phyloP scores from a whole-genome alignment of 2,113 vertebrate species.

The Ardeotis arabs region DNA sequence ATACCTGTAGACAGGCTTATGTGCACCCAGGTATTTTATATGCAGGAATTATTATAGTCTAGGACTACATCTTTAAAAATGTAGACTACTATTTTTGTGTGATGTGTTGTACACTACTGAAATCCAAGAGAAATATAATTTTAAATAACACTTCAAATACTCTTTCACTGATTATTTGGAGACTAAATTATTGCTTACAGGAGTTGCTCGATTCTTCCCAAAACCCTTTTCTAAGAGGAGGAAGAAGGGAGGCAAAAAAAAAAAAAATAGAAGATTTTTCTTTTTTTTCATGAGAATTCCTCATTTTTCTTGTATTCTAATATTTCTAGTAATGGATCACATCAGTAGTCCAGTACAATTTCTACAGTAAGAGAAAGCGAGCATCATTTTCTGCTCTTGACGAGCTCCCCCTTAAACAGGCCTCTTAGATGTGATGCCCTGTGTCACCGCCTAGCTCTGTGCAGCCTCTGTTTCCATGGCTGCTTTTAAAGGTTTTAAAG shows the following conservation, averaged over 20 bases:
- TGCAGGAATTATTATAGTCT: neutral
- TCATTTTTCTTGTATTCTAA: conserved; percentile 2
- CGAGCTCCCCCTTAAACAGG: conserved; percentile 57
- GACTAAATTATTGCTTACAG: neutral
- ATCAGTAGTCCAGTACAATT: conserved; percentile 14
- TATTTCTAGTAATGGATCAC: conserved; percentile 29
- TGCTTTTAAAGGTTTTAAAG: conserved; percentile 65
- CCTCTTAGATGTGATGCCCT: conserved; percentile 64
- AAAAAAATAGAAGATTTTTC: neutral
- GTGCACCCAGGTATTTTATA: neutral
- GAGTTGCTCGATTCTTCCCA: neutral
- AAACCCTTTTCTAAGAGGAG: neutral
- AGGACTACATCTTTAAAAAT: neutral
- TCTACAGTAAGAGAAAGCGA: neutral
- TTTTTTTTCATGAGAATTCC: neutral
- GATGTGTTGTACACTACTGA: neutral
- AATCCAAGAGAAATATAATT: neutral
- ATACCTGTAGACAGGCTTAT: neutral
- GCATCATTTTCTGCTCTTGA: conserved; percentile 60
- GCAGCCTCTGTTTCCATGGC: conserved; percentile 67
- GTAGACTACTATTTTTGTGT: neutral
- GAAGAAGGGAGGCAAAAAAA: neutral
- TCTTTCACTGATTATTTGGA: neutral
- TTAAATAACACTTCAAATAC: neutral
- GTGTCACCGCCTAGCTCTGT: conserved; percentile 54